These are phyloP conservation scores for Rhinolophus sinicus DNA, from an alignment of 2,113 vertebrate genomes.

Conservation along the genomic window DNA sequence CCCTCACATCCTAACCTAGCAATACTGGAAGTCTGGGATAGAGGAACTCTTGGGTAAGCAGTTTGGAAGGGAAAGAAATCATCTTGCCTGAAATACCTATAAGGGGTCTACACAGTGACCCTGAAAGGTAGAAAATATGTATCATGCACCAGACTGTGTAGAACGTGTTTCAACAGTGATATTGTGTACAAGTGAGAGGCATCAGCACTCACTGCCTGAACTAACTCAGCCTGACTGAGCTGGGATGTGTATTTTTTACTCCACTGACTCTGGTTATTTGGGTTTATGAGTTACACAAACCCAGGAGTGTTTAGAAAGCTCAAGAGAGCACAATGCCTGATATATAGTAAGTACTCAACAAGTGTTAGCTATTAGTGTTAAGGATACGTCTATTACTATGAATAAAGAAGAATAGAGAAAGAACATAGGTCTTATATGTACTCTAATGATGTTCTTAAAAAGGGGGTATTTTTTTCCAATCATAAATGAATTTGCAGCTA, in stretches of 20 bases:
- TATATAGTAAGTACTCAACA: background rate
- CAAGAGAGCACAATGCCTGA: background rate
- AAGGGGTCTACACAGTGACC: background rate
- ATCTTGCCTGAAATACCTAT: background rate
- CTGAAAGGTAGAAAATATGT: background rate
- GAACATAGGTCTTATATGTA: background rate
- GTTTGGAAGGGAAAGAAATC: background rate
- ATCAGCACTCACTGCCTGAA: background rate
- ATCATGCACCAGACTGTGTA: background rate
- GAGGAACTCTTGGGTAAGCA: background rate
- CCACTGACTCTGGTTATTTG: background rate
- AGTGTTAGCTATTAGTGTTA: background rate
- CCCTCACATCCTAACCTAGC: rapidly evolving
- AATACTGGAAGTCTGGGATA: background rate
- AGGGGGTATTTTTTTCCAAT: background rate
- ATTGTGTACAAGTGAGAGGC: background rate
- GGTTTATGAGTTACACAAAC: background rate
- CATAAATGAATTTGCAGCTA: background rate
- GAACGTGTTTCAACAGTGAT: background rate
- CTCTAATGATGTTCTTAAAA: background rate
- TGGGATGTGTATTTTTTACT: background rate
- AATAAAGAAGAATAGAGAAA: background rate
- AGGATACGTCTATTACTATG: background rate
- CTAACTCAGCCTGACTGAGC: background rate
- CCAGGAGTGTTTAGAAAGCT: background rate